Evolutionary conservation across 1,140 invertebrate species (phyloP), one percentile per base, ranked within the genome.

Genomic region (Anastrepha obliqua): DNA sequence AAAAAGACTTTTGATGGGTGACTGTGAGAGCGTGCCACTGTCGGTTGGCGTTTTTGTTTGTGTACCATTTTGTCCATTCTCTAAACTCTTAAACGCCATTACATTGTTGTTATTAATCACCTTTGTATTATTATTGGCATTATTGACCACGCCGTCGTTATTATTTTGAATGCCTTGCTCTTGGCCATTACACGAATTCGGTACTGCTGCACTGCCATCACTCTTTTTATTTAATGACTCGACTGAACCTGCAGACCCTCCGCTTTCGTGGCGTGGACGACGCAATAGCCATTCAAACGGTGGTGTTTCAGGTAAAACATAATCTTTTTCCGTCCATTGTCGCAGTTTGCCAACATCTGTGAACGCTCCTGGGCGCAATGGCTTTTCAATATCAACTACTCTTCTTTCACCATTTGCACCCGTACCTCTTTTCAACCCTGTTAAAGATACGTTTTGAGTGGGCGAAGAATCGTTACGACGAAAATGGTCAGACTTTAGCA

Each of bases 401-500:
- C 90, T 90, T 1, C 90, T 90, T n/a, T 93, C 89, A 1, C 47
- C 67, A 65, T 78, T 87, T 11, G 42, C 11, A 17, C 20, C 70
- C 13, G 17, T 59, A 3, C 51, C 85, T 42, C 59, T 62, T 60
- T 86, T 86, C 59, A 60, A 39, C 7, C 85, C 85, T 15, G 9
- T 47, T 7, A 70, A 20, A n/a, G 74, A 81, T 6, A 67, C 29
- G 51, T 81, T 64, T 59, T 81, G 67, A 55, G 81, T 87, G 2
- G 42, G 47, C 6, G 58, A 64, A 58, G 47, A 74, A 15, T 89
- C 87, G 7, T n/a, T 88, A 95, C 93, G 93, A 97, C 97, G 95
- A 93, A 98, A 98, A 93, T 98, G 97, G 94, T 98, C 97, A 92
- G 97, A 98, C 91, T 98, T 98, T 3, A 98, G 92, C 95, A 98